Conservation (phyloP, 2,888 invertebrate genomes). For the Pachymerium ferrugineum region DNA sequence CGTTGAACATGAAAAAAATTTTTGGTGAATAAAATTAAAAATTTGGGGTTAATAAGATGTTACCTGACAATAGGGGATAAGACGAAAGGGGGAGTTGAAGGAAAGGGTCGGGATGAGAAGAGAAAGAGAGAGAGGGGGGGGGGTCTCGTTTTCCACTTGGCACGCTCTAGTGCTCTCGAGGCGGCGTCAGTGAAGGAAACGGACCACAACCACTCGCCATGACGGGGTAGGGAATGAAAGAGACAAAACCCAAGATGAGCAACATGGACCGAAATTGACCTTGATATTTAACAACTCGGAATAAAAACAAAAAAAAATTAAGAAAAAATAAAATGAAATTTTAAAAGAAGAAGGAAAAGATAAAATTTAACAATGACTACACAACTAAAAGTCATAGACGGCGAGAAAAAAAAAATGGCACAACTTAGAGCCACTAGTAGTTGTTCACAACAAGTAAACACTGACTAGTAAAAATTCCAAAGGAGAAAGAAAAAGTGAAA, state of each 20-base stretch:
- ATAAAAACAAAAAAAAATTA: not conserved
- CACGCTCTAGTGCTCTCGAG: conserved; percentile 27
- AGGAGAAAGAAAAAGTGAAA: not conserved
- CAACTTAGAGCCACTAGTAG: too few relatives aligned
- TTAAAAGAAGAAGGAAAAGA: not conserved
- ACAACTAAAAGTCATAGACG: too few relatives aligned
- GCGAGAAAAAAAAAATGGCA: too few relatives aligned
- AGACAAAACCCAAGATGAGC: conserved; percentile 15
- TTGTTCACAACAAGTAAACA: too few relatives aligned
- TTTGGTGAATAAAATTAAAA: not conserved
- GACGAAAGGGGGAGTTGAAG: not conserved
- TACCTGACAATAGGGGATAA: not conserved
- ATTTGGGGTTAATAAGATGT: not conserved
- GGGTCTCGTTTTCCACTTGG: conserved; percentile 24
- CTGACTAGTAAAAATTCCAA: too few relatives aligned
- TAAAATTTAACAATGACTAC: too few relatives aligned
- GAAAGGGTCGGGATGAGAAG: not conserved
- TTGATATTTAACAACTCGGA: not conserved
- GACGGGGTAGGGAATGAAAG: conserved; percentile 16
- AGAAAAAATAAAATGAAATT: not conserved
- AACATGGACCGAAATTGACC: conserved; percentile 1
- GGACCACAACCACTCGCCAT: conserved; percentile 25
- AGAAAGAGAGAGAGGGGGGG: not conserved
- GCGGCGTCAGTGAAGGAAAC: conserved; percentile 27
- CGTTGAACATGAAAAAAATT: not conserved